Percentiles rank a stretch among this genome's conserved stretches.
Conservation (phyloP, 2,888 invertebrate species). For the Metallyticus violacea region DNA sequence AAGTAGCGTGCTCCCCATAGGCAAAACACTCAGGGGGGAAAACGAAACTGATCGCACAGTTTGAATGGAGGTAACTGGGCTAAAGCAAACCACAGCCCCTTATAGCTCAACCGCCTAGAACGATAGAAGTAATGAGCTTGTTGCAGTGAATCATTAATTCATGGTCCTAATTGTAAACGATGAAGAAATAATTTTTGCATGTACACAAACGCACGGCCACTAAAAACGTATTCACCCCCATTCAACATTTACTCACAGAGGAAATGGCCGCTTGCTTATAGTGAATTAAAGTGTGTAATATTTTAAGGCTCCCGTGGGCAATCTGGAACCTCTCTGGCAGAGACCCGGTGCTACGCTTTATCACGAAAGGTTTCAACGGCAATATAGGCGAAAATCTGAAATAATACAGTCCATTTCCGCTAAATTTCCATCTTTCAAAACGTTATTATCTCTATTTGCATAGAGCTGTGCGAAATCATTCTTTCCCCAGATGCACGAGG, state of each 20-base stretch:
- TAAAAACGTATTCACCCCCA: not conserved
- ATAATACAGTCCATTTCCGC: not conserved
- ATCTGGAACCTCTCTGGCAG: not conserved
- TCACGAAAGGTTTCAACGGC: not conserved
- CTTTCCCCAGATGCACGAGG: not conserved
- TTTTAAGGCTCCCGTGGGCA: not conserved
- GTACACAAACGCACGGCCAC: not conserved
- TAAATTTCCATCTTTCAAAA: not conserved
- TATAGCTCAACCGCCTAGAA: not conserved
- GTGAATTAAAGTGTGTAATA: not conserved
- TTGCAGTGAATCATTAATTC: not conserved
- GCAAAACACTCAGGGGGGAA: too few species aligned
- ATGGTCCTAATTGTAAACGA: not conserved
- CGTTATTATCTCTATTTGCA: not conserved
- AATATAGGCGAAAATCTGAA: not conserved
- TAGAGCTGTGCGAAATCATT: not conserved
- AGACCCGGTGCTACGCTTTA: not conserved
- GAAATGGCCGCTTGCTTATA: not conserved
- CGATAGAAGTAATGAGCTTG: not conserved
- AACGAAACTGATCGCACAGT: too few species aligned
- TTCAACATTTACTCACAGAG: not conserved
- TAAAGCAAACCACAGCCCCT: not conserved
- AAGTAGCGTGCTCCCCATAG: too few species aligned
- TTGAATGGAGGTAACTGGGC: too few species aligned
- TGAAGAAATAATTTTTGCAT: not conserved